Conservation (phyloP, 64 coral and sea anemone genomes). For the Catalaphyllia jardinei region DNA sequence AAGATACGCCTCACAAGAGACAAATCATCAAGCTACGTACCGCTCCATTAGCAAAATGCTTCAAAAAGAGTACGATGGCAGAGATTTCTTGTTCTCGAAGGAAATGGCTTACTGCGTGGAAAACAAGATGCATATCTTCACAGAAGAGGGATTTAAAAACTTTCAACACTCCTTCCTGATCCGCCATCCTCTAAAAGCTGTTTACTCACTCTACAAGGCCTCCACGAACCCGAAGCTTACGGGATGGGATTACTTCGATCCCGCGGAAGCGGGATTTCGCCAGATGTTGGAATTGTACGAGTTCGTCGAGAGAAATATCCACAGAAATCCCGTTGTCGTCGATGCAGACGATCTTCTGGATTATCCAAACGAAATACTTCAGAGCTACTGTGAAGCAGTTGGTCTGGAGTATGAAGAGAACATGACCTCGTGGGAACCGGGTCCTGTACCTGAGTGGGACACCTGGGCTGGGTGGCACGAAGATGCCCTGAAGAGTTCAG, state of each 20-base stretch:
- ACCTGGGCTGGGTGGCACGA: conserved; percentile 80
- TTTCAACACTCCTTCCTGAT: conserved; percentile 90
- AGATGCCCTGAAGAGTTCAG: conserved; percentile 69
- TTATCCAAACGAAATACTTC: conserved; percentile 68
- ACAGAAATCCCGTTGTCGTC: conserved; percentile 51
- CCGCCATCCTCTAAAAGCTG: conserved; percentile 67
- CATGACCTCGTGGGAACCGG: conserved; percentile 86
- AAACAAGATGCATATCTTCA: conserved; percentile 77
- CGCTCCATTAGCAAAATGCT: conserved; percentile 48
- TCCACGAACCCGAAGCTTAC: conserved; percentile 79
- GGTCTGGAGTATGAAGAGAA: conserved; percentile 71
- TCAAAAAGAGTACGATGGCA: conserved; percentile 76
- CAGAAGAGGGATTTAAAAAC: conserved; percentile 72
- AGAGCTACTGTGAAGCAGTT: conserved; percentile 81
- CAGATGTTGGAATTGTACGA: conserved; percentile 87
- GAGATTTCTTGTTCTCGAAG: conserved; percentile 84
- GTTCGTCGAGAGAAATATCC: conserved; percentile 52
- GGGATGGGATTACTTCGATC: conserved; percentile 94
- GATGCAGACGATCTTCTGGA: conserved; percentile 92
- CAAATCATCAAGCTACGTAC: conserved; percentile 58
- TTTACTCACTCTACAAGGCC: conserved; percentile 78
- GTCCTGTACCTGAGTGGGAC: conserved; percentile 71
- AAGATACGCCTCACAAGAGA: conserved; percentile 57
- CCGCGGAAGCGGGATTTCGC: conserved; percentile 79
- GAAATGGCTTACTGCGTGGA: conserved; percentile 95